Base-by-base conservation (phyloP, 2,797 vertebrate species). In the Arrhamphus sclerolepis region DNA sequence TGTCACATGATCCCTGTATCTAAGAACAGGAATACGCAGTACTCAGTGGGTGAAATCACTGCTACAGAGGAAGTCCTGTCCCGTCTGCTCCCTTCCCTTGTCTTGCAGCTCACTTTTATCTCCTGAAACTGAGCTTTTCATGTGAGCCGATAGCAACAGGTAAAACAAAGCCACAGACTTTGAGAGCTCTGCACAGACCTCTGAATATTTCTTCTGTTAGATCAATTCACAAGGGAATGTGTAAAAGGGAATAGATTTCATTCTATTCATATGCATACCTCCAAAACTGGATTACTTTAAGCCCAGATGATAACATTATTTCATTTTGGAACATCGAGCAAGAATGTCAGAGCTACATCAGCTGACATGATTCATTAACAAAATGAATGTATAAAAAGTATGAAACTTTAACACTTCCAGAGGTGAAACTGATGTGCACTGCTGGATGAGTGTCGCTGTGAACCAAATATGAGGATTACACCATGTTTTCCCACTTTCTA, bases 41-140 rank as follows among this genome's bases (percentile, higher is more conserved):
- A 39, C 21, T 41, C 40, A 7, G 48, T 57, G 70, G 67, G 56
- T 80, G 71, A 86, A 79, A 79, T 86, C 67, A 76, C 53, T 53
- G 52, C 64, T 41, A 46, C 2, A 4, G 46, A 14, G 60, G 74
- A 83, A 76, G 69, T 58, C 62, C 28, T 54, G 69, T 58, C 62
- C 34, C 54, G 51, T 72, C 46, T 65, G 43, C 69, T 10, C 31
- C 31, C 10, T 2, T 70, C 54, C 21, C 40, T 18, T 0, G 28
- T 68, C 63, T 83, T 73, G 46, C 53, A 54, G 58, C 56, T 73
- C 20, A 26, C 47, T 81, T 81, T 75, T 39, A 71, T 71, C 51
- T 34, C 20, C 39, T 2, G 22, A 47, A 6, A n/a, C 66, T 39
- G 0, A 31, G 64, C 58, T 42, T 21, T 46, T 16, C 28, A 19